Base-by-base conservation (phyloP, 2,113 vertebrate genomes). In the Toxotes jaculatrix region DNA sequence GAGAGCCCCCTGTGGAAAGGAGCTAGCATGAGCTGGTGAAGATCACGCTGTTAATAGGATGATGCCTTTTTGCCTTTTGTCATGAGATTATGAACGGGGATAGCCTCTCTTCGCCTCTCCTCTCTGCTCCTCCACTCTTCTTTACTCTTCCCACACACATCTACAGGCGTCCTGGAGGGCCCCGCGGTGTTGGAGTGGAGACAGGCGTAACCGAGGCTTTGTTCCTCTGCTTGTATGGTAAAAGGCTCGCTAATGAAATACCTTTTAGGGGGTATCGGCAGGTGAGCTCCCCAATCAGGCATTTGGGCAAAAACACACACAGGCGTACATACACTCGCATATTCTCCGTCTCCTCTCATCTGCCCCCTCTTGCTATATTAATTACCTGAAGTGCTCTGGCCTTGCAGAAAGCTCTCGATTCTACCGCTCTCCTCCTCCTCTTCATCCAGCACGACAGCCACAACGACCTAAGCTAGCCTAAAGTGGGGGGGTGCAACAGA, bases 11-110 rank as follows among this genome's bases (percentile, higher is more conserved):
- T 95, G 96, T 96, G 97, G 97, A 97, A 97, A 97, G 97, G 95
- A 96, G 96, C 97, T 96, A 78, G 96, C 96, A 97, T 97, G 97
- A 97, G 97, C 96, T 93, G 96, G 69, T 96, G 95, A 96, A 98
- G 98, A 99, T 98, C 97, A 97, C 96, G 97, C 86, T 79, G 96
- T 97, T 99, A 98, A 99, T 98, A 97, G 98, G 98, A 99, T 98
- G 98, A 99, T 98, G 97, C 98, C 97, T 98, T 98, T 98, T 97
- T 97, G 97, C 87, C 97, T 98, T 98, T 99, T 99, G 98, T 99
- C 97, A 97, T 95, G 92, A 99, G 97, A 98, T 99, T 98, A 99
- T 98, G 97, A 98, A 96, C 96, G 95, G 95, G 97, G 96, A 96
- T 96, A 96, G 97, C 94, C 96, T 96, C 97, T 96, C 96, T 93